These are phyloP conservation scores for Tarsius wallacei DNA, from an alignment of 2,797 vertebrate genomes.

Conservation along the genomic window DNA sequence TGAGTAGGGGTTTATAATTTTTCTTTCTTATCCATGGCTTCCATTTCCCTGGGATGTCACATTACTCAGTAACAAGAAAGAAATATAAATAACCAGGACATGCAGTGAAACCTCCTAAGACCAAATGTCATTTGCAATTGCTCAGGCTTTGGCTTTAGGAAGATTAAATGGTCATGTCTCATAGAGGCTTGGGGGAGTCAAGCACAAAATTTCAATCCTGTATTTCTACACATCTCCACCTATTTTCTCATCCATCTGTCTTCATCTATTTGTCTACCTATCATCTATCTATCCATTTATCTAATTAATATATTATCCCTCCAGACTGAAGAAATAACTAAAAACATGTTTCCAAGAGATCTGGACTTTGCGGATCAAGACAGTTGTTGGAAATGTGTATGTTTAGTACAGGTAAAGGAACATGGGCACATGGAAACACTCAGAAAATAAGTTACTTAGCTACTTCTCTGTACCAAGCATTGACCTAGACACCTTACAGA, in stretches of 20 bases:
- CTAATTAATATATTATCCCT: neutral
- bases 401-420: constrained; percentile 52
- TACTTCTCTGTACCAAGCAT: neutral
- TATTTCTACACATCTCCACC: neutral
- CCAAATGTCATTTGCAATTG: constrained; percentile 59
- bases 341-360: neutral
- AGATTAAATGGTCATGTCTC: constrained; percentile 7
- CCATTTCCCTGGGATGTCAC: neutral
- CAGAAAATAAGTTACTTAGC: neutral
- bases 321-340: neutral
- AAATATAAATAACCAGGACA: constrained; percentile 50
- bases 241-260: neutral
- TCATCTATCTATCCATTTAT: neutral
- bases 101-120: constrained; percentile 14
- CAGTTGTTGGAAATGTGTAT: neutral
- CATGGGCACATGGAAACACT: neutral
- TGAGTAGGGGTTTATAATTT: constrained; percentile 58
- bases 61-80: constrained; percentile 66
- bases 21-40: constrained; percentile 20
- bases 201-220: neutral
- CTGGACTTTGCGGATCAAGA: neutral
- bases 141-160: neutral
- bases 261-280: neutral
- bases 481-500: rapidly evolving
- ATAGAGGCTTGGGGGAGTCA: neutral